Base-by-base conservation (phyloP, 2,113 vertebrate species). In the Procavia capensis region DNA sequence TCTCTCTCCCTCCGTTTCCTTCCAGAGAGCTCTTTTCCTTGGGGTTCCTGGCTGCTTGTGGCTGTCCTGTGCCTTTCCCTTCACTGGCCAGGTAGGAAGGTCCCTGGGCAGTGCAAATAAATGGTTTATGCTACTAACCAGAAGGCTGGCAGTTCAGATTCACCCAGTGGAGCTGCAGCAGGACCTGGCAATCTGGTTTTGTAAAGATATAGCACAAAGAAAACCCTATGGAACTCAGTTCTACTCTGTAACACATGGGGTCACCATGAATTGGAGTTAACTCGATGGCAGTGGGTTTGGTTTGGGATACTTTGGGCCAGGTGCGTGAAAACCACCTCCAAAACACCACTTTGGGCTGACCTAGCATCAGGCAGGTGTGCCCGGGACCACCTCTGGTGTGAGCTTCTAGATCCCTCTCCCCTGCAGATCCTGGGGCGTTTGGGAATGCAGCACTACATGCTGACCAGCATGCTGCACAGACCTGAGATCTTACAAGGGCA, bases 381-480 rank as follows among this genome's bases (percentile, higher is more conserved):
- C 5, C 0, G 61, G 50, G 43, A 54, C 34, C 7, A 0, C 24
- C 39, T 34, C 9, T 2, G 1, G 13, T 61, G 19, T 29, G 7
- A 0, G 36, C 61, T 34, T 29, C 0, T 0, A 5, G 7, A 61
- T 25, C 27, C 68, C 9, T 9, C 14, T 36, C 78, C 45, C 6
- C 20, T 54, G 16, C n/a, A 36, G 27, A 83, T 39, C 24, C 70
- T 9, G 0, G 0, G 27, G 41, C 7, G 0, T 7, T 1, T 3
- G 39, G 57, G 45, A 29, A 39, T 0, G 0, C n/a, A 4, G 2
- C 16, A 0, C 22, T 43, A 34, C 25, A 13, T 68, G 39, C 57
- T 9, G 5, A 22, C 81, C 36, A 31, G 7, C 2, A 2, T 47
- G 25, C 16, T 0, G 1, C 59, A 0, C 9, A 25, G n/a, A 20